Evolutionary conservation across 2,797 vertebrate species (phyloP).

Genomic region (Lophius americanus): DNA sequence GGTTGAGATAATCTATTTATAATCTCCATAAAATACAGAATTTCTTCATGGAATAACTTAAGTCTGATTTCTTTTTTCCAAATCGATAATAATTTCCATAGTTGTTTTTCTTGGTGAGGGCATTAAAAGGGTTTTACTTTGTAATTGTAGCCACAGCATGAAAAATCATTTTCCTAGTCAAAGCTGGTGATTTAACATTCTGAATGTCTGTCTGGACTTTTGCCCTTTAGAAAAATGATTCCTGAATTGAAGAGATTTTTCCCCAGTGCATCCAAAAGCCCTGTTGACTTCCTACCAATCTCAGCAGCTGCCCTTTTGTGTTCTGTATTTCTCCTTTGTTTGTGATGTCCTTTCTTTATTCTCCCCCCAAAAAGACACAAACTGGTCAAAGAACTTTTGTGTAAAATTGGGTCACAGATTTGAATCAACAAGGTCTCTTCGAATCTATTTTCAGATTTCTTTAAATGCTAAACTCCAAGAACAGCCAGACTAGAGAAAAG

Average conservation of each 20-base stretch:
- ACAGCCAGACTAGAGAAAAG: too few species aligned
- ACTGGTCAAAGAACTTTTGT: too few species aligned
- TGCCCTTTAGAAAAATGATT: slow-evolving; percentile 45
- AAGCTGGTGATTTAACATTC: slow-evolving; percentile 32
- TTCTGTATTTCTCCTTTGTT: too few species aligned
- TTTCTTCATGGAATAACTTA: too few species aligned
- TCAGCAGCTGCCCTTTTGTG: background rate
- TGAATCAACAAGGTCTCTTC: background rate
- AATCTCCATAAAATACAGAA: too few species aligned
- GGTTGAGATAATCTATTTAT: too few species aligned
- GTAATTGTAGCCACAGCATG: slow-evolving; percentile 25
- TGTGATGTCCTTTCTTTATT: background rate
- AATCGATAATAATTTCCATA: too few species aligned
- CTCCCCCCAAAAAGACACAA: background rate
- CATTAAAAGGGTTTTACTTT: too few species aligned
- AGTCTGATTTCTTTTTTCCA: too few species aligned
- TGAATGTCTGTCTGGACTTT: slow-evolving; percentile 54
- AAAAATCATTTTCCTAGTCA: slow-evolving; percentile 50
- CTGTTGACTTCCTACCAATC: slow-evolving; percentile 36
- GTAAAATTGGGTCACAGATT: background rate
- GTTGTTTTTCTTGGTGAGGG: too few species aligned
- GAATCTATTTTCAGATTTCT: too few species aligned
- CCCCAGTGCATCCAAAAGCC: slow-evolving; percentile 28
- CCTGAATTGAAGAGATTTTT: slow-evolving; percentile 45
- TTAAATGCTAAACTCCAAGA: too few species aligned